Base-by-base conservation (phyloP, 2,888 invertebrate genomes). In the Nesidiocoris tenuis region DNA sequence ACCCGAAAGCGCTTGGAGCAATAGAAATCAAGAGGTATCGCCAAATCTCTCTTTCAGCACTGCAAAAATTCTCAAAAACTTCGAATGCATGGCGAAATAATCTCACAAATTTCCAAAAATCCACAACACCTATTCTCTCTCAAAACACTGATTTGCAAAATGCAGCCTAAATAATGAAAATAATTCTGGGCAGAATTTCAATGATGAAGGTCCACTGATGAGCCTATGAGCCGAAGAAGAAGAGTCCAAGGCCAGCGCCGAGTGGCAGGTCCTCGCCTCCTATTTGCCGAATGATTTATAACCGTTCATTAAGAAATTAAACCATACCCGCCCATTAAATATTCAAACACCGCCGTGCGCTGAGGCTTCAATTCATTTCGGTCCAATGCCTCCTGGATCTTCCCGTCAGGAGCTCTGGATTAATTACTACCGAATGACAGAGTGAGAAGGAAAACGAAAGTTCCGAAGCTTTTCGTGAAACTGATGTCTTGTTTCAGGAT, bases 291-390 rank as follows among this genome's bases (percentile, higher is more conserved):
- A 22, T 67, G 67, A 67, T 70, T 70, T 70, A 70, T 70, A 70
- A 54, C 70, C 59, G 18, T 22, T 61, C 70, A 70, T 70, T 59
- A 70, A 59, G 59, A 59, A 24, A 70, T 59, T 59, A 70, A 59
- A 59, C 61, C 61, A 61, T 70, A 70, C 59, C 70, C 61, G 9
- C 17, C 61, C 17, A 70, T 70, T 61, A 70, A 59, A 70, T 57
- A 70, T 70, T 70, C 70, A 70, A 70, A 70, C 24, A 59, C 21
- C 9, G 24, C 57, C 70, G 17, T 61, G 39, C 39, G 39, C 39
- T 39, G 39, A 39, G 39, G 5, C 39, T 39, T 39, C 39, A 39
- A 39, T 39, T 39, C 39, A 39, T 39, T 39, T 12, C 39, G 12
- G 39, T 39, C 5, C 39, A 39, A 7, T 39, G 39, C 5, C 39